These are phyloP conservation scores for Geophilus truncorum DNA, from an alignment of 2,888 invertebrate genomes.

Conservation along the genomic window DNA sequence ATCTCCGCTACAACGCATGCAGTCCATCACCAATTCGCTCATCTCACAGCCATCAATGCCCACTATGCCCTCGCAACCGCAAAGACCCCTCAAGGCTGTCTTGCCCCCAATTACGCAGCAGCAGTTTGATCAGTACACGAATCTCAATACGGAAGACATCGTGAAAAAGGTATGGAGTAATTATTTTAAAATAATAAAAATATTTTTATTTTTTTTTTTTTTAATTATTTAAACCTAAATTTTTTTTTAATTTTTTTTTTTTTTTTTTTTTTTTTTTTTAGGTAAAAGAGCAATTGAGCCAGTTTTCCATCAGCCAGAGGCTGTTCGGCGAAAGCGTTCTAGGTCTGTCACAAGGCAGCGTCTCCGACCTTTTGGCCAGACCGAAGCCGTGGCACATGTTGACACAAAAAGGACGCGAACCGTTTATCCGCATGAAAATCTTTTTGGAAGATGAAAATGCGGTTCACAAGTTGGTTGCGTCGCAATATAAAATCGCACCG, in stretches of 20 bases:
- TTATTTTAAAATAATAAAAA: background rate
- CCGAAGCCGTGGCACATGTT: constrained; percentile 99
- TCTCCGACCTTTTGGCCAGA: constrained; percentile 91
- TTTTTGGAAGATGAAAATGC: constrained; percentile 94
- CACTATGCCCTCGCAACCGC: constrained; percentile 74
- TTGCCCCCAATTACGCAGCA: constrained; percentile 97
- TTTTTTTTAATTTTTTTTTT: background rate
- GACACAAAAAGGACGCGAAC: constrained; percentile 93
- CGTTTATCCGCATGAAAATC: constrained; percentile 97
- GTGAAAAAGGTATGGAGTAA: constrained; percentile 68
- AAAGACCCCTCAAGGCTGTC: constrained; percentile 90
- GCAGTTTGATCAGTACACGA: constrained; percentile 96
- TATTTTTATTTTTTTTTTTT: background rate
- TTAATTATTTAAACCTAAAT: background rate
- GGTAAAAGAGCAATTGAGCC: constrained; percentile 89
- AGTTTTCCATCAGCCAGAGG: constrained; percentile 95
- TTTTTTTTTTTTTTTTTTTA: constrained; percentile 43
- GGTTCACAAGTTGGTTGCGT: constrained; percentile 89
- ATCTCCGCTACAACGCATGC: constrained; percentile 94
- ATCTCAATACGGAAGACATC: constrained; percentile 96
- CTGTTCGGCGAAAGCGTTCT: constrained; percentile 98
- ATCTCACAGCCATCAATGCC: constrained; percentile 71
- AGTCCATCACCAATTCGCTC: constrained; percentile 93
- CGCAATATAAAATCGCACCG: constrained; percentile 96
- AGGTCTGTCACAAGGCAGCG: constrained; percentile 92